Conservation (phyloP, 2,113 vertebrate genomes). For the Okapia johnstoni region DNA sequence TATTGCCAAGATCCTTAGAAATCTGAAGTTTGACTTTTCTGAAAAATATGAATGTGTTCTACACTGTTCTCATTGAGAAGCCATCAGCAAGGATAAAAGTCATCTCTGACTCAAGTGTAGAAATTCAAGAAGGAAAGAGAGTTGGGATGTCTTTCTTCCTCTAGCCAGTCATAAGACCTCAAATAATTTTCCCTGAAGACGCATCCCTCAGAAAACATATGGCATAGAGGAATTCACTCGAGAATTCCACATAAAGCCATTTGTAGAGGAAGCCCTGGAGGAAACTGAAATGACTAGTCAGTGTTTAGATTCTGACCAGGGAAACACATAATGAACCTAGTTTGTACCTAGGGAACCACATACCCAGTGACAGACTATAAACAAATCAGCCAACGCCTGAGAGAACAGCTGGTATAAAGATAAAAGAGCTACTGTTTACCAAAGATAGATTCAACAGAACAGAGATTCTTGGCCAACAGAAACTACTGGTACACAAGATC, state of each 20-base stretch:
- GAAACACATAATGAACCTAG: not conserved
- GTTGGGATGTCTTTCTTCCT: not conserved
- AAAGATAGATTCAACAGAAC: not conserved
- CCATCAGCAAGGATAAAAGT: not conserved
- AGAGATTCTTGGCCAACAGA: not conserved
- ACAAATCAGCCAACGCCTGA: not conserved
- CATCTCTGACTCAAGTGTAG: not conserved
- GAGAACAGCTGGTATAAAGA: not conserved
- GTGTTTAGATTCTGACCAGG: not conserved
- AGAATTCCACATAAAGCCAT: not conserved
- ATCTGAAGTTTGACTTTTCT: not conserved
- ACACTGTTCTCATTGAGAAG: not conserved
- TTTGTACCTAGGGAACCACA: not conserved
- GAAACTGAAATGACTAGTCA: not conserved
- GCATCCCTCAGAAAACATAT: not conserved
- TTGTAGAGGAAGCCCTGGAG: not conserved
- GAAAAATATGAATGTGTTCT: not conserved
- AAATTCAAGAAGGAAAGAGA: not conserved
- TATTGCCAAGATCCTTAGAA: not conserved
- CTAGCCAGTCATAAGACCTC: not conserved
- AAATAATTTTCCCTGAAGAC: not conserved
- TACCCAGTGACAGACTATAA: not conserved
- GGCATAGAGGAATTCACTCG: not conserved
- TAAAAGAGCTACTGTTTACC: not conserved
- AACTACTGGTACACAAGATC: not conserved